Percentiles rank a stretch among this genome's conserved stretches.
Conservation (phyloP, 2,113 vertebrate species). For the Etia nguti region DNA sequence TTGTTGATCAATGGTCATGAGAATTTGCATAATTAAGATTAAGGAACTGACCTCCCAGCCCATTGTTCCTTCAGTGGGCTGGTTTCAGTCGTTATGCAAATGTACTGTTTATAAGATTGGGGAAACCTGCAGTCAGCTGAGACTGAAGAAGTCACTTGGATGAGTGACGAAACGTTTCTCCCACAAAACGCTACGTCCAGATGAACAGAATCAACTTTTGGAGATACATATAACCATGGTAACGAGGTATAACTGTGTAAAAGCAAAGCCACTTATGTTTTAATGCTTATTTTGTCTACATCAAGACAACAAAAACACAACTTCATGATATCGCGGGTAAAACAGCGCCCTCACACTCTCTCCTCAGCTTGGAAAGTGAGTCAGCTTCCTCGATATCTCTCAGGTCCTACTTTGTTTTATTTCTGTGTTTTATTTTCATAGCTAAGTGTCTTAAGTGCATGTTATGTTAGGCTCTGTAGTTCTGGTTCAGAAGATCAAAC, state of each 20-base stretch:
- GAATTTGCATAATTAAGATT: no score
- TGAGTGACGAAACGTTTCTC: no score
- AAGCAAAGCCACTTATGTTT: not conserved
- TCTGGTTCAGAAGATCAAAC: not conserved
- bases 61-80: no score
- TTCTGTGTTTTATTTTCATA: not conserved
- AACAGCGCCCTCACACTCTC: not conserved
- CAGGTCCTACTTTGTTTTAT: not conserved
- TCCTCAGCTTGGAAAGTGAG: not conserved
- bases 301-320: not conserved
- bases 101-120: no score
- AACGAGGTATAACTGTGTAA: not conserved
- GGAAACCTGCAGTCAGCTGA: no score
- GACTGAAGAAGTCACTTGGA: no score
- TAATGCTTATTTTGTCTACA: rapidly evolving
- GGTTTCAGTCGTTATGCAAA: no score
- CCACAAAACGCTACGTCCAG: no score
- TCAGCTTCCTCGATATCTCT: not conserved
- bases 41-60: no score
- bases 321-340: rapidly evolving
- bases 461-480: not conserved
- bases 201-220: no score
- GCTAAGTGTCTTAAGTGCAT: not conserved
- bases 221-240: not conserved
- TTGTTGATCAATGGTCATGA: no score